These are phyloP conservation scores for Amaurobius ferox DNA, from an alignment of 2,888 invertebrate genomes.

Conservation along the genomic window DNA sequence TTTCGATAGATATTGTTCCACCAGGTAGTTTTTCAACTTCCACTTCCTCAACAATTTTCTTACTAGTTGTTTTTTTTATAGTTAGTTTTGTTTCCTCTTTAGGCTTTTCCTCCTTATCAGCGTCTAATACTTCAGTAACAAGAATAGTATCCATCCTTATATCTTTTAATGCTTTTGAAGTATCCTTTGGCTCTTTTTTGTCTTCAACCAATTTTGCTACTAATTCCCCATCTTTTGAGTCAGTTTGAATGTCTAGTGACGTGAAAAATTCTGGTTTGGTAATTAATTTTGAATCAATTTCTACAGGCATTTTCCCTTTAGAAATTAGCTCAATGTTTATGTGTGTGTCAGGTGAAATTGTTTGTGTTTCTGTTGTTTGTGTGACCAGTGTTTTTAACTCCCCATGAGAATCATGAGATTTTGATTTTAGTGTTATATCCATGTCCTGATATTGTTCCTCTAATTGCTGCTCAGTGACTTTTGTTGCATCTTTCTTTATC, in stretches of 20 bases:
- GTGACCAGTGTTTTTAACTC: constrained; percentile 36
- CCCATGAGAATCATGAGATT: constrained; percentile 10
- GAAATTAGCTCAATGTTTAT: constrained; percentile 47
- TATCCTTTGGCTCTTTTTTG: not conserved
- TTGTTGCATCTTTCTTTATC: constrained; percentile 20
- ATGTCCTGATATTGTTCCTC: constrained; percentile 41
- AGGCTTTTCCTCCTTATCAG: not conserved
- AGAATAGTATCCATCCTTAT: not conserved
- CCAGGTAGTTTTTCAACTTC: constrained; percentile 18
- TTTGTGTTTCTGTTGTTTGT: constrained; percentile 39
- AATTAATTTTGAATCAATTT: constrained; percentile 35
- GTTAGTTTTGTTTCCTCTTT: not conserved
- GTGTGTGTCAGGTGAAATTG: constrained; percentile 20
- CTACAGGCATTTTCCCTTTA: constrained; percentile 27
- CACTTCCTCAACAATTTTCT: constrained; percentile 8
- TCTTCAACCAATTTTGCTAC: constrained; percentile 28
- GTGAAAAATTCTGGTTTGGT: constrained; percentile 22
- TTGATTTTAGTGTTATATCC: constrained; percentile 14
- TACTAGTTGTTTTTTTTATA: constrained; percentile 6
- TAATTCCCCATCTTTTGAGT: not conserved
- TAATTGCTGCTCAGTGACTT: not conserved
- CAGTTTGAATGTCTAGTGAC: constrained; percentile 21
- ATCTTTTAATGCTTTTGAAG: not conserved
- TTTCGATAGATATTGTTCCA: not conserved
- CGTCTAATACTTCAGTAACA: not conserved